These are phyloP conservation scores for Notoglanidium macrostoma DNA, from an alignment of 2,797 vertebrate species.

Conservation along the genomic window DNA sequence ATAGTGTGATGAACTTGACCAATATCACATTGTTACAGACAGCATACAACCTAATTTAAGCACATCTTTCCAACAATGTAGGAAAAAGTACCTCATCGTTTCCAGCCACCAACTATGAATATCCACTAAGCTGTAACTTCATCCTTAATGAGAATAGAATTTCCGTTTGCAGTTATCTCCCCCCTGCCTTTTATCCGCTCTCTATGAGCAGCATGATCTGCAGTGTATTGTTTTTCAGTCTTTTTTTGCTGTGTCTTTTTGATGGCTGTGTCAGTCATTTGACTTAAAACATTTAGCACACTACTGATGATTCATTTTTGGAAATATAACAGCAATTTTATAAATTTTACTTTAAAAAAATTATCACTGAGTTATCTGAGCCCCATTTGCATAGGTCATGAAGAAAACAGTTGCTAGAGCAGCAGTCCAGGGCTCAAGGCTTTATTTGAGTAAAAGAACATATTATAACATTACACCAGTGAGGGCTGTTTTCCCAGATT, in stretches of 20 bases:
- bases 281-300: not conserved
- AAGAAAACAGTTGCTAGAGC: not conserved
- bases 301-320: not conserved
- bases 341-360: not conserved
- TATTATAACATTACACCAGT: not conserved
- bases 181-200: not conserved
- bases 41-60: not conserved
- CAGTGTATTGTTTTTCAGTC: too few species aligned
- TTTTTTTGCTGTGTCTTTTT: not conserved
- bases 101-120: not conserved
- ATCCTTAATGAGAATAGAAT: not conserved
- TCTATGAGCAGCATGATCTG: not conserved
- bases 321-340: not conserved
- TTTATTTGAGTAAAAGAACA: not conserved
- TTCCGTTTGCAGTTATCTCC: not conserved
- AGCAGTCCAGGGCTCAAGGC: not conserved
- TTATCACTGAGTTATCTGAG: not conserved
- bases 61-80: not conserved
- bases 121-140: not conserved
- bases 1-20: too few species aligned
- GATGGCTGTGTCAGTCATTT: not conserved
- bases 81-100: not conserved
- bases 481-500: constrained; percentile 14
- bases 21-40: not conserved
- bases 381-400: not conserved